phyloP scores from a whole-genome alignment of 2,888 invertebrate species.

The Podotricha telesiphe region DNA sequence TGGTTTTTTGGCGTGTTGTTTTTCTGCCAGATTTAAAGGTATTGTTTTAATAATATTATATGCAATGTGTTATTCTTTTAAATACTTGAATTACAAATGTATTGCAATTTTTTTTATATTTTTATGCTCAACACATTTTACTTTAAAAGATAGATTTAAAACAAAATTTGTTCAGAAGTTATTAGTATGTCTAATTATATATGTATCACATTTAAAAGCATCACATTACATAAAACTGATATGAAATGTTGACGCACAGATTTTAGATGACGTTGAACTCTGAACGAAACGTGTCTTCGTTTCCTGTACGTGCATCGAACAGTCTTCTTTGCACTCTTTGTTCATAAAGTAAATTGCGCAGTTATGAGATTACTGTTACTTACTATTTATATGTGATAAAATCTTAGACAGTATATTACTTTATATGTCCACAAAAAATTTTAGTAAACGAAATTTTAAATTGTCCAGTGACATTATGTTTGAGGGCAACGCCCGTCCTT shows the following conservation, averaged over 20 bases:
- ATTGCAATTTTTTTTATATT: too few species aligned
- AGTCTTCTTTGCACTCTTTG: conserved; percentile 44
- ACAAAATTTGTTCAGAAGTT: too few species aligned
- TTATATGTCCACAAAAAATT: neutral
- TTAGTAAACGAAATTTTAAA: neutral
- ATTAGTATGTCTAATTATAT: neutral
- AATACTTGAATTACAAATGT: too few species aligned
- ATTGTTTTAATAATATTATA: too few species aligned
- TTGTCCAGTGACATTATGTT: conserved; percentile 31
- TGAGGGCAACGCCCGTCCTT: conserved; percentile 73
- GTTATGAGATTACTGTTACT: conserved; percentile 37
- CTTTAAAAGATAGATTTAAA: too few species aligned
- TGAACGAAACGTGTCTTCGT: conserved; percentile 41
- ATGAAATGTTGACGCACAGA: conserved; percentile 25
- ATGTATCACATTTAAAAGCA: conserved; percentile 9
- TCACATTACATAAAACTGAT: conserved; percentile 14
- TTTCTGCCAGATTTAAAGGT: too few species aligned
- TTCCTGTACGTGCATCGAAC: conserved; percentile 44
- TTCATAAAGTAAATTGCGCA: conserved; percentile 51
- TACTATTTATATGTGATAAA: neutral
- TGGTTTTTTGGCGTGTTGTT: too few species aligned
- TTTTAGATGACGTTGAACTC: conserved; percentile 36
- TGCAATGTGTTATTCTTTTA: too few species aligned
- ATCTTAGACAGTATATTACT: neutral
- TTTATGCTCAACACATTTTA: too few species aligned